Evolutionary conservation across 2,113 vertebrate genomes (phyloP), one percentile per base, ranked within the genome.

Genomic region (Corythornis vintsioides): DNA sequence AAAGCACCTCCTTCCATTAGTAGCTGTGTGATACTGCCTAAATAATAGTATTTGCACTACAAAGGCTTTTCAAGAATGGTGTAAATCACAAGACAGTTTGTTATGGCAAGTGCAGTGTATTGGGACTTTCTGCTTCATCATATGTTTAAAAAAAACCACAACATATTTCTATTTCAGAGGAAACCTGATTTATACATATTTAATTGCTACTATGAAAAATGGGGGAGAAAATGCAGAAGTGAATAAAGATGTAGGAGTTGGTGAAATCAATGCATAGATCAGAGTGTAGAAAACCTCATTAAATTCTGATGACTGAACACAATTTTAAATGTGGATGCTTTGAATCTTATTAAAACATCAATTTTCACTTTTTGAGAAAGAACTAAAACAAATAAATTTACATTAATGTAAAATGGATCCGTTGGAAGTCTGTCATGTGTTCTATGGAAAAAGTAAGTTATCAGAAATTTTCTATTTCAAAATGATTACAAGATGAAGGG

Each of bases 171-270:
- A 24, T 86, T 59, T 79, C 83, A 79, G 29, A 17, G 4, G 75
- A 45, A 69, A 29, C 3, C 20, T 63, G 57, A 19, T 71, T 85
- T 83, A 75, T 53, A 42, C 11, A 45, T 65, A 87, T 87, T 88
- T 89, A 87, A 86, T 91, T 92, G 42, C 26, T 65, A 15, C 57
- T 82, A 26, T 82, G 88, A 84, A 78, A 93, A 88, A 72, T 42
- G 5, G 21, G 21, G 20, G 57, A 93, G 50, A 88, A 88, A 71
- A 78, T 24, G 13, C 29, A 31, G 33, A 84, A 28, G 4, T 57
- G 70, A 86, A 81, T 15, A 84, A 90, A 84, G 31, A 45, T 88
- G 56, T 45, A 35, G 63, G 66, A 93, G 25, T 3, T 72, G 55
- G 57, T 88, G 16, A 31, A 88, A 86, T 57, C 56, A 84, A 72